phyloP scores from a whole-genome alignment of 1,140 invertebrate species.

The Trachymyrmex septentrionalis region DNA sequence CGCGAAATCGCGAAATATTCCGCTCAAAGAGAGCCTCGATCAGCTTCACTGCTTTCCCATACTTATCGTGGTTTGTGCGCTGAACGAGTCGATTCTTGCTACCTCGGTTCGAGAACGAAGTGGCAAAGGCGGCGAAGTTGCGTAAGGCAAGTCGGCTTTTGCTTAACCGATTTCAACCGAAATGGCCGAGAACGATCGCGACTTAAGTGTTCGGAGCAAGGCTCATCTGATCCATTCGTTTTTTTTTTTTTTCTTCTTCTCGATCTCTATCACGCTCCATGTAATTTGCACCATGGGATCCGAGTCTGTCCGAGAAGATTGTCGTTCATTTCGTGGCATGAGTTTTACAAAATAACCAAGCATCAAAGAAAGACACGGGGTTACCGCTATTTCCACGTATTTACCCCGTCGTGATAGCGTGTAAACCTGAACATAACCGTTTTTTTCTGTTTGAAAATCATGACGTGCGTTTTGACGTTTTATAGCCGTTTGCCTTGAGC shows the following conservation, averaged over 20 bases:
- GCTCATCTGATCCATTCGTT: constrained; percentile 1
- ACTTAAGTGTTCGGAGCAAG: not conserved
- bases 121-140: constrained; percentile 45
- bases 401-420: constrained; percentile 15
- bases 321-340: constrained; percentile 21
- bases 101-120: constrained; percentile 44
- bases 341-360: constrained; percentile 16
- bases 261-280: not conserved
- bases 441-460: constrained; percentile 23
- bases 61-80: constrained; percentile 2
- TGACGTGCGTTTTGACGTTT: constrained; percentile 9
- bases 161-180: constrained; percentile 48
- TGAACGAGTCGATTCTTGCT: constrained; percentile 32
- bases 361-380: not conserved
- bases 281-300: constrained; percentile 13
- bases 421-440: constrained; percentile 20
- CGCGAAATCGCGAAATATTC: constrained; percentile 1
- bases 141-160: constrained; percentile 46
- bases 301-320: constrained; percentile 4
- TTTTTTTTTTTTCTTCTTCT: not conserved
- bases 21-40: constrained; percentile 13
- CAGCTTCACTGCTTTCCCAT: constrained; percentile 19
- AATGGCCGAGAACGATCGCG: constrained; percentile 32
- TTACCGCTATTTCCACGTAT: constrained; percentile 6
- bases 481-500: constrained; percentile 28